Percentiles rank a stretch among this genome's conserved stretches.
phyloP scores from a whole-genome alignment of 2,888 invertebrate genomes.

The Apodemia zela region DNA sequence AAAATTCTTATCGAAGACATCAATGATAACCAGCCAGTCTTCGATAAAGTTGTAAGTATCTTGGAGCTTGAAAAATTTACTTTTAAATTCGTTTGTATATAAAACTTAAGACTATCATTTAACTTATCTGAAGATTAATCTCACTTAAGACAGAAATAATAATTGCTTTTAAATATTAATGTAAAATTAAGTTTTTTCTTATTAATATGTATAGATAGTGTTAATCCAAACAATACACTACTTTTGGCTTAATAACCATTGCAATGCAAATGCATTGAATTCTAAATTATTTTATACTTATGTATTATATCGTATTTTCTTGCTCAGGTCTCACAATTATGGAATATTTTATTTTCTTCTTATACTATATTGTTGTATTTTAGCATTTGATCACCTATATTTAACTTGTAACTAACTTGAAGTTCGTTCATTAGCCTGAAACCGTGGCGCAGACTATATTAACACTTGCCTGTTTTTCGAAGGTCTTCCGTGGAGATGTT shows the following conservation, averaged over 20 bases:
- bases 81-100: slow-evolving; percentile 5
- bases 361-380: slow-evolving; percentile 23
- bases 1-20: slow-evolving; percentile 94
- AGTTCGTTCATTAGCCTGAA: slow-evolving; percentile 54
- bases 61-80: slow-evolving; percentile 15
- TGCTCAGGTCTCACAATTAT: slow-evolving; percentile 36
- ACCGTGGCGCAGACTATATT: slow-evolving; percentile 66
- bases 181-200: not conserved
- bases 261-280: slow-evolving; percentile 21
- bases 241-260: slow-evolving; percentile 17
- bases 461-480: slow-evolving; percentile 73
- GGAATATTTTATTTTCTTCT: slow-evolving; percentile 28
- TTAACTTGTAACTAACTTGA: slow-evolving; percentile 39
- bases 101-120: slow-evolving; percentile 19
- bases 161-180: slow-evolving; percentile 2
- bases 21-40: slow-evolving; percentile 93
- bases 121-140: slow-evolving; percentile 9
- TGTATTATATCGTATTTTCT: slow-evolving; percentile 6
- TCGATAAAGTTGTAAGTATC: slow-evolving; percentile 88
- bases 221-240: slow-evolving; percentile 19
- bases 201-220: not conserved
- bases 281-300: not conserved
- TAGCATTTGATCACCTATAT: slow-evolving; percentile 21
- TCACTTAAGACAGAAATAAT: slow-evolving; percentile 7
- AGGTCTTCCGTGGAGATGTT: slow-evolving; percentile 84